Evolutionary conservation across 2,888 invertebrate genomes (phyloP), one percentile per base, ranked within the genome.

Genomic region (Ecliptopera silaceata): DNA sequence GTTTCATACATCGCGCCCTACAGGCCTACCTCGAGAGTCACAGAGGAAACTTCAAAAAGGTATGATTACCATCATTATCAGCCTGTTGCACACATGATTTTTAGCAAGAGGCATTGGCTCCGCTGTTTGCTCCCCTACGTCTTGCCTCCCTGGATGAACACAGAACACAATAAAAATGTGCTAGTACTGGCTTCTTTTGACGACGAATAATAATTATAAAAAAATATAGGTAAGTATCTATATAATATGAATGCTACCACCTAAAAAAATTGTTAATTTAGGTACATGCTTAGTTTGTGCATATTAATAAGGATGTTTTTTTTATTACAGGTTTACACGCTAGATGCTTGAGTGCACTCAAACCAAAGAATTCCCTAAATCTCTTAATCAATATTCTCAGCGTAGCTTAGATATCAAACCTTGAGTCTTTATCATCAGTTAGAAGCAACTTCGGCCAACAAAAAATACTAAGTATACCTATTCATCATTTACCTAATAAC

Each of bases 1-100:
- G 97, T 85, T 99, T 99, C 89, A 97, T 99, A 53, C 99, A 99
- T 91, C 93, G 97, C 73, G 99, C 99, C 50, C 95, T 99, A 46
- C 95, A 96, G 79, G 96, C 96, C 81, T 97, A 97, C 80, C 95
- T 98, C 69, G 96, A 97, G 77, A 96, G 61, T 48, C 79, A 75
- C 51, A 15, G 11, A 11, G 77, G 75, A 43, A 53, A 26, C 13
- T 26, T 22, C 17, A 56, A 51, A 15, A 80, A 68, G 53, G 48
- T 69, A 8, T 26, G 26, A 26, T 22, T 26, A 6, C 1, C 6
- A 22, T 22, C 6, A 6, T 22, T 22, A 26, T 26, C 22, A 26
- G 22, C 20, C 20, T n/a, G n/a, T n/a, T n/a, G n/a, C n/a, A n/a
- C n/a, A n/a, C n/a, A n/a, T n/a, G n/a, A n/a, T n/a, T n/a, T n/a